These are phyloP conservation scores for Thymelicus lineola DNA, from an alignment of 2,888 invertebrate genomes.

Conservation along the genomic window DNA sequence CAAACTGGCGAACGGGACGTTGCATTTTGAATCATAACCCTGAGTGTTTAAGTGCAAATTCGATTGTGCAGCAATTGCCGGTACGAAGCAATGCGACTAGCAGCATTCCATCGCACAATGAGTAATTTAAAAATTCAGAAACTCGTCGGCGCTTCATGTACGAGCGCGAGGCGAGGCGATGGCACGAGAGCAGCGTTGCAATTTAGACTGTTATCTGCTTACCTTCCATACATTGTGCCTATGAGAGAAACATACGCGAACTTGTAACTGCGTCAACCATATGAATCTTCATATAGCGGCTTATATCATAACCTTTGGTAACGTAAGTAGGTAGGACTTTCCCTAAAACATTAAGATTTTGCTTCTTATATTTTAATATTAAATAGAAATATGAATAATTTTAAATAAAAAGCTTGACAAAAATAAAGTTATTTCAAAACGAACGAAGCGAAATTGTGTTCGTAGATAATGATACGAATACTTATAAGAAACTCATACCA, in stretches of 20 bases:
- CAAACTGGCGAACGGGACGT: slow-evolving; percentile 49
- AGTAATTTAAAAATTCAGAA: slow-evolving; percentile 86
- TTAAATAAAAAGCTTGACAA: no score
- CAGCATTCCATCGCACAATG: slow-evolving; percentile 84
- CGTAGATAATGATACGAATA: no score
- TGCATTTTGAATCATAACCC: slow-evolving; percentile 68
- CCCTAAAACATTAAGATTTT: no score
- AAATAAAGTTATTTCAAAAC: no score
- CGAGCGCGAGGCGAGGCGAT: slow-evolving; percentile 75
- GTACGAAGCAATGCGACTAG: slow-evolving; percentile 63
- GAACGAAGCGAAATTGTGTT: no score
- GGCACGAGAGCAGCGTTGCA: slow-evolving; percentile 75
- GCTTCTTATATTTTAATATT: no score
- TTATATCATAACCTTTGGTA: no score
- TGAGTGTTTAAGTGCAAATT: slow-evolving; percentile 70
- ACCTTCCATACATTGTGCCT: slow-evolving; percentile 54
- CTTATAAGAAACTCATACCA: no score
- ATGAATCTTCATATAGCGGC: no score
- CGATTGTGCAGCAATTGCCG: slow-evolving; percentile 55
- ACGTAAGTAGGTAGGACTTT: no score
- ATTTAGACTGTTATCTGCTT: slow-evolving; percentile 80
- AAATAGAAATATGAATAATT: no score
- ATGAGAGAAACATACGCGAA: slow-evolving; percentile 34
- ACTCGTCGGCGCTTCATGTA: slow-evolving; percentile 79
- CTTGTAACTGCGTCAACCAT: not conserved